Conservation (phyloP, 2,888 invertebrate species). For the Hirtodrosophila alboralis region DNA sequence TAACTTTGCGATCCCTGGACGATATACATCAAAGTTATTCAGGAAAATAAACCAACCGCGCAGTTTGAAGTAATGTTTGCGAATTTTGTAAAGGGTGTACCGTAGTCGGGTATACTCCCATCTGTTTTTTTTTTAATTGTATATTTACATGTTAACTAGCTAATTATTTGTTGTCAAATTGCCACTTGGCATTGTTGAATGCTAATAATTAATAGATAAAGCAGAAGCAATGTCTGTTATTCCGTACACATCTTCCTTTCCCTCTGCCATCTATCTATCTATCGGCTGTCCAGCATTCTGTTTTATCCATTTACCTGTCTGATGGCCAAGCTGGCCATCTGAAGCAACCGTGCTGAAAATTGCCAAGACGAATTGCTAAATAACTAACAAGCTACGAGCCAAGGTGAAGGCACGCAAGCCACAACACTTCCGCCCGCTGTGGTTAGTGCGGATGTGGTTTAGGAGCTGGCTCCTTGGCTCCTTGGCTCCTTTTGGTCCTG, state of each 20-base stretch:
- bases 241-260: too few species aligned
- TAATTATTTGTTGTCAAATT: constrained; percentile 4
- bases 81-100: too few species aligned
- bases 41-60: too few species aligned
- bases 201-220: constrained; percentile 41
- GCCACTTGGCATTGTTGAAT: constrained; percentile 18
- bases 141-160: too few species aligned
- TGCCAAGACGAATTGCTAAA: constrained; percentile 46
- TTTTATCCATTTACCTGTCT: too few species aligned
- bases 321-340: constrained; percentile 1
- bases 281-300: too few species aligned
- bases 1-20: too few species aligned
- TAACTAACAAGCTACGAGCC: constrained; percentile 36
- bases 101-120: too few species aligned
- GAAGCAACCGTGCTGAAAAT: constrained; percentile 23
- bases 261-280: neutral
- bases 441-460: constrained; percentile 39
- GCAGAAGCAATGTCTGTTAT: too few species aligned
- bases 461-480: constrained; percentile 10
- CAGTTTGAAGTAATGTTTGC: too few species aligned
- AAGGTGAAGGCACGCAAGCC: constrained; percentile 43
- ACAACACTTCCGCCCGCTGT: constrained; percentile 57
- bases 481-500: neutral
- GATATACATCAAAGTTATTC: too few species aligned
- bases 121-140: too few species aligned